Conservation (phyloP, 2,888 invertebrate genomes). For the Noctua janthe region DNA sequence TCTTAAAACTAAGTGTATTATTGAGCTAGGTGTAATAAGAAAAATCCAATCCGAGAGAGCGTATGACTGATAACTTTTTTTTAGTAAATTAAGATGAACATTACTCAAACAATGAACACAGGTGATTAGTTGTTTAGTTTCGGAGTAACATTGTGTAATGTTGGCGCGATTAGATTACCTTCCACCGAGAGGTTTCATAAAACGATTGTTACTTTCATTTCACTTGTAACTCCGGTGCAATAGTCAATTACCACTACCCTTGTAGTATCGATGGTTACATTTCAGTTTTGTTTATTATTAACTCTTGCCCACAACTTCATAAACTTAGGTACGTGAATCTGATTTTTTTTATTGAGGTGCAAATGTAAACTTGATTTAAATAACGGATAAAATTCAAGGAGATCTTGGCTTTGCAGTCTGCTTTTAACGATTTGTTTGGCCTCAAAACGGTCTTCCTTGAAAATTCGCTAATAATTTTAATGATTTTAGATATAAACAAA, state of each 20-base stretch:
- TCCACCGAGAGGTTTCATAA: slow-evolving; percentile 85
- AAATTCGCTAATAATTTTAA: slow-evolving; percentile 10
- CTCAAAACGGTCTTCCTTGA: slow-evolving; percentile 16
- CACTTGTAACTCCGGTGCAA: slow-evolving; percentile 73
- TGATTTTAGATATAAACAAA: neutral
- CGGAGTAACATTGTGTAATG: slow-evolving; percentile 82
- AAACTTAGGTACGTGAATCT: neutral
- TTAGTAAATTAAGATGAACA: slow-evolving; percentile 7
- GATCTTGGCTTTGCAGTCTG: slow-evolving; percentile 11
- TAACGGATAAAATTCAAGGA: slow-evolving; percentile 38
- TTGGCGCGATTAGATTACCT: slow-evolving; percentile 82
- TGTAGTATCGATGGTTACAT: slow-evolving; percentile 53
- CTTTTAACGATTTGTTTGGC: slow-evolving; percentile 39
- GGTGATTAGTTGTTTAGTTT: slow-evolving; percentile 76
- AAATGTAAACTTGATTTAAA: slow-evolving; percentile 19
- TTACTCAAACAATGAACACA: slow-evolving; percentile 52
- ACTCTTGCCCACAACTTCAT: neutral
- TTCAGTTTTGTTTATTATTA: slow-evolving; percentile 28
- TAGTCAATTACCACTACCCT: slow-evolving; percentile 72
- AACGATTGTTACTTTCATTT: slow-evolving; percentile 88
- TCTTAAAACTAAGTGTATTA: slow-evolving; percentile 10
- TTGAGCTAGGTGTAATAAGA: neutral
- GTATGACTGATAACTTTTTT: slow-evolving; percentile 14
- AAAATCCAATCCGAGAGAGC: slow-evolving; percentile 10
- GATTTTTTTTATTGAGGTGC: slow-evolving; percentile 2